Evolutionary conservation across 2,113 vertebrate genomes (phyloP).

Genomic region (Heterotis niloticus): DNA sequence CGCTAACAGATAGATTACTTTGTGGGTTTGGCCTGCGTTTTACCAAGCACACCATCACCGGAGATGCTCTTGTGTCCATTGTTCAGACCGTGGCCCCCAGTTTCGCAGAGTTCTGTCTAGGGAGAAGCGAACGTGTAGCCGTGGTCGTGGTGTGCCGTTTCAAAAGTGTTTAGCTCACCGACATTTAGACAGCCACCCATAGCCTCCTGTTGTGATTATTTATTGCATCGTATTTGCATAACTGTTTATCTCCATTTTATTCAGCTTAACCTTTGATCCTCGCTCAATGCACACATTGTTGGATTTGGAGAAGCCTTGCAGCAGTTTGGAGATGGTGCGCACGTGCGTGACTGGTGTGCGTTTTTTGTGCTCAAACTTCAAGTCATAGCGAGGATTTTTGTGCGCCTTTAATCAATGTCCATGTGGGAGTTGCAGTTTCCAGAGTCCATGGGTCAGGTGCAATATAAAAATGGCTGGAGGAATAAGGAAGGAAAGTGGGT

Average conservation of each 20-base stretch:
- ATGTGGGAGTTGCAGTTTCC: no score
- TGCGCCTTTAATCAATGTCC: no score
- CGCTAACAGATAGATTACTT: constrained; percentile 70
- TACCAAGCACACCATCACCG: constrained; percentile 38
- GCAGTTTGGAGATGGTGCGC: background rate
- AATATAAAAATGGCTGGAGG: no score
- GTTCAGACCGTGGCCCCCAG: constrained; percentile 22
- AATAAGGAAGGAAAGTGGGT: no score
- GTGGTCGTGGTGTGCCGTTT: no score
- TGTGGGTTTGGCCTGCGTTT: constrained; percentile 41
- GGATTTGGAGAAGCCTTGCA: background rate
- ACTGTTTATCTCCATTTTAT: background rate
- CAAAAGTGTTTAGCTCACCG: background rate
- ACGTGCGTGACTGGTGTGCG: constrained; percentile 30
- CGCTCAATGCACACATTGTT: background rate
- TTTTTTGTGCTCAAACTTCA: background rate
- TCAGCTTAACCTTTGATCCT: background rate
- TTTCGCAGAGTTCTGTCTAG: no score
- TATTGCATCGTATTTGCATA: no score
- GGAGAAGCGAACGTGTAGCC: no score
- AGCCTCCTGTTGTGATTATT: background rate
- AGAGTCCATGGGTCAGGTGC: no score
- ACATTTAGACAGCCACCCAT: background rate
- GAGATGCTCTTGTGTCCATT: constrained; percentile 35
- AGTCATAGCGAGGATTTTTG: no score